Base-by-base conservation (phyloP, 2,888 invertebrate species). In the Lycophotia porphyrea region DNA sequence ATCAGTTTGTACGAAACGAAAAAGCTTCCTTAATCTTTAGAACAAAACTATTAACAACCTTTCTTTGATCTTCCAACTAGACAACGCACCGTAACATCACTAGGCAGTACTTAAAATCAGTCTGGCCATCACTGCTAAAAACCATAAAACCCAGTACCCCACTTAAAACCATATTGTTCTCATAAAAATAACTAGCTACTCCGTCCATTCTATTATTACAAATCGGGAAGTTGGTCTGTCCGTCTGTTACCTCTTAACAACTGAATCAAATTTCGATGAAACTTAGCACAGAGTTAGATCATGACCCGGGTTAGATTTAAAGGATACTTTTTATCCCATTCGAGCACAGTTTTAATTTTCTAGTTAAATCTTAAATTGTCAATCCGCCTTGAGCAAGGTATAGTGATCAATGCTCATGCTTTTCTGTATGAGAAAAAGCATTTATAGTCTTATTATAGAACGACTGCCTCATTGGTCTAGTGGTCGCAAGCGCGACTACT, bases 101-200 rank as follows among this genome's bases (percentile, higher is more conserved):
- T n/a, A 42, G 24, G 42, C 13, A 15, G 49, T 63, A 36, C 11
- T 24, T 15, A 63, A 8, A 47, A 61, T 78, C n/a, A 55, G 49
- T 71, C 31, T 34, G 5, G 47, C 27, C 34, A 67, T 34, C 4
- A 64, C 18, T 42, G 9, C 7, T 31, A 31, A 55, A 63, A 60
- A 5, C 60, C 27, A 70, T 75, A 65, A 66, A 74, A 72, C 58
- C 31, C 9, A 66, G 27, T 58, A 58, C 3, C 71, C 82, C 52
- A 68, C 67, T 66, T 61, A 52, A 71, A 67, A 69, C n/a, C 31
- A 66, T 21, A 75, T n/a, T 15, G n/a, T 65, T 42, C 24, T 47
- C 52, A 84, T 77, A 71, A 81, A 85, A 47, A 44, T 34, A 36
- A 74, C 36, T 60, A 72, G 18, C 31, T 42, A 66, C 0, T 39